Base-by-base conservation (phyloP, 92 coral and sea anemone species). In the Diadumene lineata region DNA sequence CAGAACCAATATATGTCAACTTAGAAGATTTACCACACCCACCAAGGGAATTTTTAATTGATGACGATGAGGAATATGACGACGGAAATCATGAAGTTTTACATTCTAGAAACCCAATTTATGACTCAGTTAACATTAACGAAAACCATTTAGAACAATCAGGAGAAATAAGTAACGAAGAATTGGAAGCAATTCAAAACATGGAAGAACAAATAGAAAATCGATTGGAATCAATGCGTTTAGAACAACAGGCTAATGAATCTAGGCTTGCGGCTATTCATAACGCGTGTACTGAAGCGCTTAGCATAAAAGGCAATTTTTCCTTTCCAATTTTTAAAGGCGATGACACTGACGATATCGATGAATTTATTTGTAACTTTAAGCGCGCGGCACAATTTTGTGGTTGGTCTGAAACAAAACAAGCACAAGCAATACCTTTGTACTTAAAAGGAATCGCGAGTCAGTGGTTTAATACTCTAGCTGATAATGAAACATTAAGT, bases 281-380 rank as follows among this genome's bases (percentile, higher is more conserved):
- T n/a, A n/a, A n/a, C n/a, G n/a, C n/a, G n/a, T n/a, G n/a, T n/a
- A n/a, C n/a, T n/a, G n/a, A n/a, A n/a, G n/a, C n/a, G n/a, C n/a
- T n/a, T n/a, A n/a, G n/a, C 34, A 7, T 43, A 31, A 65, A 29
- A 31, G 70, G 70, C 1, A 7, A 18, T 7, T 65, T 65, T n/a
- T 1, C 22, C n/a, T 70, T 70, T 70, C 76, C 83, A 69, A 78
- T 65, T 27, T 84, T 77, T 43, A 77, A 46, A 25, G 80, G 88
- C 38, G 69, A 69, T 56, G 33, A 65, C 29, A 60, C 50, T 8
- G 82, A 75, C 0, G 82, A 82, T 30, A 74, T 82, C 1, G 58
- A 69, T 31, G 82, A 76, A 31, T 83, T 83, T 48, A n/a, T n/a
- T n/a, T n/a, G n/a, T n/a, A n/a, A n/a, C n/a, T n/a, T n/a, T n/a